Evolutionary conservation across 2,888 invertebrate genomes (phyloP), one percentile per base, ranked within the genome.

Genomic region (Odontothrips loti): DNA sequence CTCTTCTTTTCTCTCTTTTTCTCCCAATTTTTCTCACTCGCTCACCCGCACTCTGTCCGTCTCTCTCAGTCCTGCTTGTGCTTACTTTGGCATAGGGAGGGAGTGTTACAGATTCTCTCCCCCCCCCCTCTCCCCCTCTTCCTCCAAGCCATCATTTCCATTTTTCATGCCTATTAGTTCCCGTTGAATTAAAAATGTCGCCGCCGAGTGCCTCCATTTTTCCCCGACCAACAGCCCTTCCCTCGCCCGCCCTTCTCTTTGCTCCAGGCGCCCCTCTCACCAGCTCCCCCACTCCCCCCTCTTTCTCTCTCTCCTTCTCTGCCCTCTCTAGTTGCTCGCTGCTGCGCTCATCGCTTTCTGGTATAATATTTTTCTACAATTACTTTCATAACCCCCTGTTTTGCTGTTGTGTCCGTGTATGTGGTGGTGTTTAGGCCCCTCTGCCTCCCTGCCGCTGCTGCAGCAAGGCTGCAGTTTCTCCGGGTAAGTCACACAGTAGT

Each of bases 111-210:
- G 68, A 75, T 75, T 27, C 12, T 27, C 68, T 6, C 23, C 68
- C 68, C 11, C 68, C 68, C 23, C 68, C 68, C 23, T n/a, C 23
- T 23, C 68, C 68, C 23, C 68, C 68, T n/a, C 23, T 23, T 20
- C 68, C 68, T 23, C 68, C 23, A 10, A 75, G 68, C 68, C 68
- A 75, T 75, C 68, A 75, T 27, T 75, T 75, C 68, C 68, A 75
- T 75, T 75, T 75, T 75, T 75, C 68, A 75, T 75, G 68, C 68
- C 68, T 75, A 75, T 75, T 75, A 75, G 68, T 75, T 75, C 68
- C 68, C 68, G 68, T 75, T 75, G 68, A 75, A 75, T 75, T 75
- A 75, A 75, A 75, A 75, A 75, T 75, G 68, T 75, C 68, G 68
- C 68, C 68, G 68, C 68, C 68, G 27, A 75, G 68, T 75, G 68